These are phyloP conservation scores for Phaedon cochleariae DNA, from an alignment of 2,888 invertebrate species.

Conservation along the genomic window DNA sequence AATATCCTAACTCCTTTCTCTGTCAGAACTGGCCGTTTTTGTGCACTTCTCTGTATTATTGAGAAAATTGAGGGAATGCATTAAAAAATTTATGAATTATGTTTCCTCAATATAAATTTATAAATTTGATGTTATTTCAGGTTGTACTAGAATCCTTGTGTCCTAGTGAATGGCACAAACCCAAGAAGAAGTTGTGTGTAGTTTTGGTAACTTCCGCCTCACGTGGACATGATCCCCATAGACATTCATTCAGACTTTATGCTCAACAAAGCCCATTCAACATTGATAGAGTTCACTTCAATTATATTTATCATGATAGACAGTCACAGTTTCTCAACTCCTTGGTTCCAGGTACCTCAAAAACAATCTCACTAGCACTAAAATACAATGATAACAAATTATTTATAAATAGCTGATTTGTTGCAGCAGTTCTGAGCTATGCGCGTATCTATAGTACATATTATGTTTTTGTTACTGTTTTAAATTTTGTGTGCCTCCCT, in stretches of 20 bases:
- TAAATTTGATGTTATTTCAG: conserved; percentile 56
- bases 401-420: no score
- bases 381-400: no score
- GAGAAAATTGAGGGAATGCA: no score
- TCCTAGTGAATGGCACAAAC: conserved; percentile 86
- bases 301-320: conserved; percentile 86
- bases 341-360: conserved; percentile 68
- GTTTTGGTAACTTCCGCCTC: conserved; percentile 79
- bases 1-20: no score
- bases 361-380: no score
- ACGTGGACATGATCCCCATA: conserved; percentile 67
- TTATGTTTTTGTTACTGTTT: no score
- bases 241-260: conserved; percentile 76
- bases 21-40: no score
- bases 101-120: neutral
- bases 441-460: no score
- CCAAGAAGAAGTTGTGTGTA: conserved; percentile 77
- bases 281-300: conserved; percentile 77
- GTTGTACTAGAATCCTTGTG: conserved; percentile 83
- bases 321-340: conserved; percentile 85
- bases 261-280: conserved; percentile 74
- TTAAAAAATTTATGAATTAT: no score
- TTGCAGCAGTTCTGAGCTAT: no score
- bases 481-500: no score
- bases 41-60: neutral